phyloP scores from a whole-genome alignment of 2,797 vertebrate genomes.

The Clamator glandarius region DNA sequence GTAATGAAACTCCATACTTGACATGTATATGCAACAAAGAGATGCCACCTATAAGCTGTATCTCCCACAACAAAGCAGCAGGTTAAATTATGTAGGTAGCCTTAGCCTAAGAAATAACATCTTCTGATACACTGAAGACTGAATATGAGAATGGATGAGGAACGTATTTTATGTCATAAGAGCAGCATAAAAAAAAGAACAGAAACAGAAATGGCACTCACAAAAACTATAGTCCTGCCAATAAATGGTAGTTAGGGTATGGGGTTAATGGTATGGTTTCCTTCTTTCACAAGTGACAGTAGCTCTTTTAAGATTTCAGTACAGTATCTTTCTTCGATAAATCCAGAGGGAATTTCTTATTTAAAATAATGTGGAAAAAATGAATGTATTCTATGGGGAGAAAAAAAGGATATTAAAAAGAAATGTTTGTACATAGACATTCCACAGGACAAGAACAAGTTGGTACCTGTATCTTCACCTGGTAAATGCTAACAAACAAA shows the following conservation, averaged over 20 bases:
- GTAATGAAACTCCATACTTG: background rate
- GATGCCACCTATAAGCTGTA: background rate
- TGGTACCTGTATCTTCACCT: background rate
- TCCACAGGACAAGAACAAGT: background rate
- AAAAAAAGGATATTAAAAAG: background rate
- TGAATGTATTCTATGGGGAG: background rate
- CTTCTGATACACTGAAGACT: background rate
- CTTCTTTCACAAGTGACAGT: background rate
- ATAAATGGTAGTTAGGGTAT: background rate
- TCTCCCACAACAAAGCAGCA: background rate
- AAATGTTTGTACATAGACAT: background rate
- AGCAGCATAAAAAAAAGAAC: background rate
- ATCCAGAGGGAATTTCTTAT: background rate
- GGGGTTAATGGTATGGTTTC: background rate
- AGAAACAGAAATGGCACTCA: background rate
- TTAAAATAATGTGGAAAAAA: background rate
- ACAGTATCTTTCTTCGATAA: background rate
- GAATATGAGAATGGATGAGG: background rate
- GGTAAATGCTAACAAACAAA: background rate
- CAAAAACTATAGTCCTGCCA: background rate
- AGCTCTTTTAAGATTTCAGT: background rate
- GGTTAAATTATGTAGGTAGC: background rate
- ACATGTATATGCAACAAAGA: background rate
- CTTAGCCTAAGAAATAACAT: background rate
- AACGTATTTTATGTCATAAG: background rate